Evolutionary conservation across 2,888 invertebrate species (phyloP).

Genomic region (Ophion costatus): DNA sequence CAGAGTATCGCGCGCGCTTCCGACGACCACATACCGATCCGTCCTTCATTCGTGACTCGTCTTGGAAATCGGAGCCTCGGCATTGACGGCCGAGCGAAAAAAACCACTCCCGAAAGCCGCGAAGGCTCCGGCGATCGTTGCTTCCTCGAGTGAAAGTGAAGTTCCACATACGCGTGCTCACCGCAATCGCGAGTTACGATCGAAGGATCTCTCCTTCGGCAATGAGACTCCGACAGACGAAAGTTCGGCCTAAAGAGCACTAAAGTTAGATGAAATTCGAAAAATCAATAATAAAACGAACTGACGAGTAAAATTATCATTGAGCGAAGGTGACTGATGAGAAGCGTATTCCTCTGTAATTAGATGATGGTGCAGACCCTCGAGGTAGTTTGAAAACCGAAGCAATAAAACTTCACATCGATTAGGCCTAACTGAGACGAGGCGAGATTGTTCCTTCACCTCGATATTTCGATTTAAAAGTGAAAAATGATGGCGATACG

Average conservation of each 20-base stretch:
- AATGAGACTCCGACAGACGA: background rate
- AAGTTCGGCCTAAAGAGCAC: background rate
- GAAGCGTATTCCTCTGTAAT: background rate
- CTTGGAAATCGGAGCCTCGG: constrained; percentile 34
- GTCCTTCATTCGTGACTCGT: constrained; percentile 56
- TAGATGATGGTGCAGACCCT: background rate
- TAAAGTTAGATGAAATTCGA: background rate
- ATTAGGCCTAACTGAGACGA: background rate
- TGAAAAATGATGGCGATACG: constrained; percentile 1
- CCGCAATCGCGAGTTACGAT: background rate
- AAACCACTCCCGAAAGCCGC: background rate
- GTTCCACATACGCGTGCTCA: background rate
- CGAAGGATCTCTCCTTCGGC: background rate
- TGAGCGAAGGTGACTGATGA: background rate
- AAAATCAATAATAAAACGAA: background rate
- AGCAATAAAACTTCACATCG: background rate
- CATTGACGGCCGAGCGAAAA: background rate
- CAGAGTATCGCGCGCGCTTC: constrained; percentile 12
- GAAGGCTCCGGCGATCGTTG: constrained; percentile 4
- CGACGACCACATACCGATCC: background rate
- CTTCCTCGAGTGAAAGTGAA: constrained; percentile 49
- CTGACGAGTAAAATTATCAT: background rate
- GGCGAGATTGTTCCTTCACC: background rate
- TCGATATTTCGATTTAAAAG: background rate
- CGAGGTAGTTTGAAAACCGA: background rate